Base-by-base conservation (phyloP, 2,888 invertebrate species). In the Amblyteles armatorius region DNA sequence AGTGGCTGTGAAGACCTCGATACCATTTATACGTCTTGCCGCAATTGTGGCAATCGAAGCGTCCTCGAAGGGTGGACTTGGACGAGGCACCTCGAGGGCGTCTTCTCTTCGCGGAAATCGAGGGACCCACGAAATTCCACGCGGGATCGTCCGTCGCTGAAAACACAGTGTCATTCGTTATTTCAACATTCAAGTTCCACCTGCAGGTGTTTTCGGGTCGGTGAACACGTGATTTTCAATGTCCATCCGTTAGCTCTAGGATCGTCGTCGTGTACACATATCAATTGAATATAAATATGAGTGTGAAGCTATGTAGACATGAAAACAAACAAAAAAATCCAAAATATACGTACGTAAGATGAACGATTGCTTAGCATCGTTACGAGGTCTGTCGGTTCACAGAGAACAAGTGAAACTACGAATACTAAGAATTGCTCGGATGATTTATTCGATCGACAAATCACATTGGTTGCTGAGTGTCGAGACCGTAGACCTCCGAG, bases 401-500 rank as follows among this genome's bases (percentile, higher is more conserved):
- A 7, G n/a, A 5, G 52, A 2, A 19, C 19, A 52, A 52, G 52
- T 52, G n/a, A 52, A 19, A 7, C 9, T 52, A 19, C 52, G 2
- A 19, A 52, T 9, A 16, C 19, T 52, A 7, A 6, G 33, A 19
- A 52, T 52, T 19, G 11, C 6, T 52, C 52, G 19, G 19, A 7
- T 9, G 11, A 52, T 55, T 55, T 55, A 0, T 55, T 55, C 9
- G 55, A 9, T 19, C 19, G 55, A 9, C 22, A 55, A 55, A 55
- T 55, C 55, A 55, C 7, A 55, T 19, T 22, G 19, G 60, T 9
- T 74, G 85, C 26, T 89, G 87, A 2, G 90, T 89, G 65, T 93
- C 93, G 19, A 93, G 83, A n/a, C 92, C 92, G 83, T 90, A 93
- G 52, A 92, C 88, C 3, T 88, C 88, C 33, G 87, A 87, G 68